A percentile compares a stretch with the other conserved stretches of the same genome.
These are phyloP conservation scores for Mythimna ferrago DNA, from an alignment of 2,888 invertebrate species.

Conservation along the genomic window DNA sequence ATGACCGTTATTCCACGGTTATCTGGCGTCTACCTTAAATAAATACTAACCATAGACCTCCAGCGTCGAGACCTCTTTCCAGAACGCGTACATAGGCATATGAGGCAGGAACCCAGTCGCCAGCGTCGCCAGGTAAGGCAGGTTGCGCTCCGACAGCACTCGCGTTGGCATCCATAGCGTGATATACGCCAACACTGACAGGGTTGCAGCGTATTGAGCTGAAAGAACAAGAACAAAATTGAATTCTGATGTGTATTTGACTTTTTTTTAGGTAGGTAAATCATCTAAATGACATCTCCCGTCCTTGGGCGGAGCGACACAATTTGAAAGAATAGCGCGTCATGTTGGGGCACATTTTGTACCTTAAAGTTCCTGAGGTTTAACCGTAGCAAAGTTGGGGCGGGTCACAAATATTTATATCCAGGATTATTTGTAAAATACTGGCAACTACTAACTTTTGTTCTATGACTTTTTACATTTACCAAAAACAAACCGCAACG, in stretches of 20 bases:
- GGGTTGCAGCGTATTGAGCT: slow-evolving; percentile 90
- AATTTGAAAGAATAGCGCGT: no score
- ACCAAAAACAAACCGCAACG: no score
- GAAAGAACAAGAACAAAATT: slow-evolving; percentile 56
- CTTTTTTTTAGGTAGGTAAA: no score
- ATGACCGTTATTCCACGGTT: no score
- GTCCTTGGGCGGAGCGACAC: no score
- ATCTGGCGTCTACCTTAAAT: no score
- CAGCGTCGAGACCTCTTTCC: slow-evolving; percentile 68
- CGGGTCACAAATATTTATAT: not conserved
- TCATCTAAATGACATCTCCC: no score
- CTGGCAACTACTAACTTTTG: no score
- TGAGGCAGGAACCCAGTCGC: slow-evolving; percentile 76
- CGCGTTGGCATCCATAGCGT: slow-evolving; percentile 57
- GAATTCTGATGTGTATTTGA: not conserved
- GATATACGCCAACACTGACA: slow-evolving; percentile 90
- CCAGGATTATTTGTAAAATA: no score
- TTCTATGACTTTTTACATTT: no score
- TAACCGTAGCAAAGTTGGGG: not conserved
- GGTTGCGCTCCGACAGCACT: slow-evolving; percentile 8
- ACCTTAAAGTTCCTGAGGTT: no score
- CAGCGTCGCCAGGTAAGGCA: slow-evolving; percentile 33
- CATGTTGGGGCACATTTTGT: no score
- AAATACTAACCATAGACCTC: slow-evolving; percentile 72
- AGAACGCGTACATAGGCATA: slow-evolving; percentile 76